Evolutionary conservation across 2,113 vertebrate genomes (phyloP).

Genomic region (Myotis lucifugus): DNA sequence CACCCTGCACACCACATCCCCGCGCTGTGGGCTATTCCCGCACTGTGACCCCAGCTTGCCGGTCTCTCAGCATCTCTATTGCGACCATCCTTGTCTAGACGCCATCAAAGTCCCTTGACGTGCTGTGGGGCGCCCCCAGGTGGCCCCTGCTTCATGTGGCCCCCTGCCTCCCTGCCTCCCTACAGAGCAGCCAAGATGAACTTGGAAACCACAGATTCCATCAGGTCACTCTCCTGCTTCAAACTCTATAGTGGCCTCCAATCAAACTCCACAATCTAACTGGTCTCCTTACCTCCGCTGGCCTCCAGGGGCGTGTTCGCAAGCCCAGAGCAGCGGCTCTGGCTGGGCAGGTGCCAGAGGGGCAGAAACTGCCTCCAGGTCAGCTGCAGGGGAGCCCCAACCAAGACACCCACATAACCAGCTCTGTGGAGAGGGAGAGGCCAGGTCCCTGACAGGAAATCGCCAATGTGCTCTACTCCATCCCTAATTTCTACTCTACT

Average conservation of each 20-base stretch:
- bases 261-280: neutral
- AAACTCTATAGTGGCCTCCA: neutral
- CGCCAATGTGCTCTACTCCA: neutral
- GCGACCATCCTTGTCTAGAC: neutral
- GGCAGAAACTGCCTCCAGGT: neutral
- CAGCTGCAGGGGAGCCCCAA: neutral
- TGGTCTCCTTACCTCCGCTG: neutral
- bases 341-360: too few species aligned
- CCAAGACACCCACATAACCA: neutral
- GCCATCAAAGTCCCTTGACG: neutral
- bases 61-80: neutral
- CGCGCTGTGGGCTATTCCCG: too few species aligned
- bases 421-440: neutral
- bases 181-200: too few species aligned
- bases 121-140: too few species aligned
- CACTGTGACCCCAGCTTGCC: neutral
- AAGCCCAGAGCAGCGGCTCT: too few species aligned
- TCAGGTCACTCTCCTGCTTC: neutral
- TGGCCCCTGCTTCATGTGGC: too few species aligned
- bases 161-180: neutral
- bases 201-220: neutral
- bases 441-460: neutral
- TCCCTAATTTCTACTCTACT: neutral
- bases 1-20: neutral
- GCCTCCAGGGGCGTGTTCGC: too few species aligned